Conservation (phyloP, 2,113 vertebrate genomes). For the Ariopsis seemanni region DNA sequence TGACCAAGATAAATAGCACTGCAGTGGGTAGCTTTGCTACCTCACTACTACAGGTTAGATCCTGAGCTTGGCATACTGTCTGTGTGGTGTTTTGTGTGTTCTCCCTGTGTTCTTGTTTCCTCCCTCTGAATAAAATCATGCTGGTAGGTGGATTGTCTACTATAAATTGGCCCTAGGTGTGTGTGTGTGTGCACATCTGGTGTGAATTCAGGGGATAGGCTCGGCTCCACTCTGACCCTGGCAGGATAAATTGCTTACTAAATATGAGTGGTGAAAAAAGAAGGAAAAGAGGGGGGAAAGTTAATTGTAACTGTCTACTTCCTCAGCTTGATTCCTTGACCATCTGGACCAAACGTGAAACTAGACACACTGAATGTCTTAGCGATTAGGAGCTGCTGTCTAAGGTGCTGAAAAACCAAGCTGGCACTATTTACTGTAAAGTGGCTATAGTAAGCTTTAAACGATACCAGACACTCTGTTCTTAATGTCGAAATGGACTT, state of each 20-base stretch:
- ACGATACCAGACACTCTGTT: not conserved
- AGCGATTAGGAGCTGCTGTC: constrained; percentile 61
- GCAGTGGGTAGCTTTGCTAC: not conserved
- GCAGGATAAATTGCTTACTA: too few relatives aligned
- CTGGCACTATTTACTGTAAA: not conserved
- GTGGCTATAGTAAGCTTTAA: not conserved
- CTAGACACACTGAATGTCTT: not conserved
- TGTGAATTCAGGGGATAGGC: not conserved
- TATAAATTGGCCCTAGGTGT: not conserved
- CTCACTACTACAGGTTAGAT: not conserved
- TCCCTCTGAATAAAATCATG: not conserved
- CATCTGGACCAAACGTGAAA: not conserved
- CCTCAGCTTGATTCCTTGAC: not conserved
- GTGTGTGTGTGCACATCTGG: not conserved
- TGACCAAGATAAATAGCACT: not conserved
- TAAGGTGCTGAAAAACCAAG: constrained; percentile 65
- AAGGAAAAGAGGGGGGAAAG: not conserved
- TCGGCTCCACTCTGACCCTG: not conserved
- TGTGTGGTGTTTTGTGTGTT: not conserved
- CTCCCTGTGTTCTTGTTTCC: not conserved
- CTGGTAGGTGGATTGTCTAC: not conserved
- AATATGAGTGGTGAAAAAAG: too few relatives aligned
- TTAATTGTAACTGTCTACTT: not conserved
- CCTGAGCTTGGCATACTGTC: not conserved
- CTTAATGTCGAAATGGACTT: not conserved